These are phyloP conservation scores for Anoplopoma fimbria DNA, from an alignment of 2,113 vertebrate species.

Conservation along the genomic window DNA sequence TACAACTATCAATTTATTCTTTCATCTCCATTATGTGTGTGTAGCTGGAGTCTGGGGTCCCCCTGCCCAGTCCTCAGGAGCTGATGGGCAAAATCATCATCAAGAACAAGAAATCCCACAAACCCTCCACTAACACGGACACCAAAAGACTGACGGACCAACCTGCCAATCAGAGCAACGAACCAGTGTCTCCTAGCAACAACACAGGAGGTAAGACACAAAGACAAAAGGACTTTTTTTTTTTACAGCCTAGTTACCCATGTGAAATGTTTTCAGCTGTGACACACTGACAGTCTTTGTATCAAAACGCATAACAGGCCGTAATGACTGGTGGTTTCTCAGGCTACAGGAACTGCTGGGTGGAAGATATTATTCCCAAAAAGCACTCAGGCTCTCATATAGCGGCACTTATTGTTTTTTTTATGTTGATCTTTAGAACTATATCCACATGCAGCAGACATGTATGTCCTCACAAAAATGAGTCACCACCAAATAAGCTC, in stretches of 20 bases:
- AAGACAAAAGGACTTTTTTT: constrained; percentile 53
- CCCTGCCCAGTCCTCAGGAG: constrained; percentile 95
- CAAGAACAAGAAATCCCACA: constrained; percentile 99
- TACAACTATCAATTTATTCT: background rate
- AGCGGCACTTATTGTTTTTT: background rate
- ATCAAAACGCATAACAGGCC: constrained; percentile 4
- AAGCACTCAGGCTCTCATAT: background rate
- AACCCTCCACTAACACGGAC: constrained; percentile 89
- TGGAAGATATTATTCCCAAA: background rate
- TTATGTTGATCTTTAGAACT: constrained; percentile 9
- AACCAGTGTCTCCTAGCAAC: constrained; percentile 92
- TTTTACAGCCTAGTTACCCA: constrained; percentile 30
- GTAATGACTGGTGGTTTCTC: background rate
- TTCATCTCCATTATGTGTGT: constrained; percentile 5
- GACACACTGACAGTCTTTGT: constrained; percentile 10
- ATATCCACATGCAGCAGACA: constrained; percentile 19
- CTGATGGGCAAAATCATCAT: constrained; percentile 98
- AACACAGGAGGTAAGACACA: constrained; percentile 83
- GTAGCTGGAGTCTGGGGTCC: constrained; percentile 92
- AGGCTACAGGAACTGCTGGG: background rate
- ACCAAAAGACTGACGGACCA: constrained; percentile 94
- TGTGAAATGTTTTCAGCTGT: constrained; percentile 37
- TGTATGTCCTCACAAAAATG: constrained; percentile 29
- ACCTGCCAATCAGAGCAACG: constrained; percentile 92
- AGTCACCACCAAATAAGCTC: constrained; percentile 36